Base-by-base conservation (phyloP, 2,888 invertebrate genomes). In the Rosalia funebris region DNA sequence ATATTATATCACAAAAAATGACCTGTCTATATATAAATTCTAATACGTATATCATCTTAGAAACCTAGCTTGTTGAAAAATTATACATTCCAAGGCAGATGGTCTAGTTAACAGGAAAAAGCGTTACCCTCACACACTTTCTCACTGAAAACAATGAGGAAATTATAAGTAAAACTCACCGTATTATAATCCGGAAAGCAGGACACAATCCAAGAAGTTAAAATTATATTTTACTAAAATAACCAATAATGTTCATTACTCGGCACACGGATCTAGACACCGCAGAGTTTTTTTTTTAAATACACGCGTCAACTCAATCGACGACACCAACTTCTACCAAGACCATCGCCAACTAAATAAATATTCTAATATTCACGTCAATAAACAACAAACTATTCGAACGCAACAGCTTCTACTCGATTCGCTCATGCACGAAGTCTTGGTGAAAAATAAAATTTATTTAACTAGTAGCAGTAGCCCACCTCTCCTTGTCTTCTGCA, bases 401-500 rank as follows among this genome's bases (percentile, higher is more conserved):
- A n/a, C n/a, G n/a, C n/a, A n/a, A n/a, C n/a, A n/a, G n/a, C n/a
- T n/a, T n/a, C n/a, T n/a, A n/a, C n/a, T n/a, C n/a, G n/a, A n/a
- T n/a, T n/a, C n/a, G n/a, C n/a, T n/a, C n/a, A n/a, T n/a, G n/a
- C n/a, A n/a, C n/a, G n/a, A n/a, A n/a, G n/a, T n/a, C n/a, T n/a
- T n/a, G n/a, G n/a, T n/a, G n/a, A n/a, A n/a, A n/a, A n/a, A n/a
- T n/a, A n/a, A n/a, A n/a, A n/a, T n/a, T n/a, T n/a, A n/a, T n/a
- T n/a, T n/a, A n/a, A n/a, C n/a, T n/a, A n/a, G n/a, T n/a, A n/a
- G n/a, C n/a, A n/a, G n/a, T n/a, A n/a, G n/a, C n/a, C n/a, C n/a
- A n/a, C n/a, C n/a, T n/a, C n/a, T n/a, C 31, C 45, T 45, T 45
- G 14, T 45, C 14, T 45, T 45, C 45, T 32, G 14, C 45, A 14